Conservation (phyloP, 2,888 invertebrate species). For the Criorhina ranunculi region DNA sequence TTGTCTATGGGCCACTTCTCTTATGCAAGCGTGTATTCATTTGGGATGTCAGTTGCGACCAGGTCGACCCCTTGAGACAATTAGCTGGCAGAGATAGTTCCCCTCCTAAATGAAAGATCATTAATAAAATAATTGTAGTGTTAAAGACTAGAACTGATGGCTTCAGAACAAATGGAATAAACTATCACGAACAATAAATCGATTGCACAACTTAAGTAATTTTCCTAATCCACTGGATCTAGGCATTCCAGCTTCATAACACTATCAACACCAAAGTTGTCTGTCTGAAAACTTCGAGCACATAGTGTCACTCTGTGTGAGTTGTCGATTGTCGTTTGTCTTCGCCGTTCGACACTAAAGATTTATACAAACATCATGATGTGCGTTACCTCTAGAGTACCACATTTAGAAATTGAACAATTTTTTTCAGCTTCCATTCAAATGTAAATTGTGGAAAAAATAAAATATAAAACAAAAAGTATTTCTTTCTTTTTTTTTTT, state of each 20-base stretch:
- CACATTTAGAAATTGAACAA: slow-evolving; percentile 36
- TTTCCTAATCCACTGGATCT: too few species aligned
- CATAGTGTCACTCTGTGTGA: slow-evolving; percentile 24
- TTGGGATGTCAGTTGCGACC: too few species aligned
- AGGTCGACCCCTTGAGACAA: too few species aligned
- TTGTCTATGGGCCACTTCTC: too few species aligned
- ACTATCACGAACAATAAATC: too few species aligned
- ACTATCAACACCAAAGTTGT: too few species aligned
- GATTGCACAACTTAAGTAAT: too few species aligned
- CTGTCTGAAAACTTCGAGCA: slow-evolving; percentile 32
- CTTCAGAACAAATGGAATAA: not conserved
- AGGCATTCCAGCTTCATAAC: not conserved
- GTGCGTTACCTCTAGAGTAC: slow-evolving; percentile 28
- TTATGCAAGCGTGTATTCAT: too few species aligned
- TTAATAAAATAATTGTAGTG: too few species aligned
- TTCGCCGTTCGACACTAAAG: slow-evolving; percentile 35
- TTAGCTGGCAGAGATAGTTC: too few species aligned
- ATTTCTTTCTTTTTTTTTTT: not conserved
- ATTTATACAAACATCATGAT: slow-evolving; percentile 45
- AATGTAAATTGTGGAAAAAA: slow-evolving; percentile 15
- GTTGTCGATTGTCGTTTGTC: slow-evolving; percentile 23
- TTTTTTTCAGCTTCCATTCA: slow-evolving; percentile 18
- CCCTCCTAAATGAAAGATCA: too few species aligned
- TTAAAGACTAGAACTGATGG: too few species aligned
- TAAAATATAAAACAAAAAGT: not conserved